phyloP scores from a whole-genome alignment of 2,113 vertebrate species.

The Mobula hypostoma region DNA sequence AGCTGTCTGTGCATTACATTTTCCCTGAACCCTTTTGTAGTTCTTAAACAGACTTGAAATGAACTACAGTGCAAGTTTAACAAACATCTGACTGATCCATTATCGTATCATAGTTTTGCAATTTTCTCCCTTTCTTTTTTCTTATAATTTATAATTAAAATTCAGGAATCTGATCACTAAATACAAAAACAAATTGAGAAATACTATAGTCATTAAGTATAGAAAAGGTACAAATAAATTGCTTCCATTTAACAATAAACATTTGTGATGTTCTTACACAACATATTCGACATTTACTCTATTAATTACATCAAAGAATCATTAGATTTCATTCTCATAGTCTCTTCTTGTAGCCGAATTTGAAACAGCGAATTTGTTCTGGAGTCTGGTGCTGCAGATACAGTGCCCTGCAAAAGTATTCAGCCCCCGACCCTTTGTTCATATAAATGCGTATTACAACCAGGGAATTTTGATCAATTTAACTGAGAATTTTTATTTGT shows the following conservation, averaged over 20 bases:
- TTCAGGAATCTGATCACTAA: background rate
- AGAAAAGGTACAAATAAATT: background rate
- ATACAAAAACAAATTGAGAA: background rate
- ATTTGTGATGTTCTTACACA: background rate
- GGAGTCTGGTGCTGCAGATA: no score
- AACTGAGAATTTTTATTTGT: no score
- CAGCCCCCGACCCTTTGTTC: no score
- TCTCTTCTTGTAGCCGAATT: no score
- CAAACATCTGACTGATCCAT: background rate
- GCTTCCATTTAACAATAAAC: background rate
- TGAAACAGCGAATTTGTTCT: no score
- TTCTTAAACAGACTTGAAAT: constrained; percentile 10
- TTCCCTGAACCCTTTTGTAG: background rate
- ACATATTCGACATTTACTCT: background rate
- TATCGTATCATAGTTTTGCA: background rate
- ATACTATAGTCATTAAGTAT: background rate
- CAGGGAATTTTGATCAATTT: no score
- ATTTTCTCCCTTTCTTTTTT: background rate
- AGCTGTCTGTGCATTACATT: background rate
- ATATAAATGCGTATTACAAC: no score
- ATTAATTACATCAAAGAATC: background rate
- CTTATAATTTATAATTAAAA: background rate
- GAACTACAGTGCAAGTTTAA: background rate
- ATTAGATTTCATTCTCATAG: background rate
- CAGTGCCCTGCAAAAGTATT: no score